Evolutionary conservation across 2,888 invertebrate species (phyloP).

Genomic region (Anaspis maculata): DNA sequence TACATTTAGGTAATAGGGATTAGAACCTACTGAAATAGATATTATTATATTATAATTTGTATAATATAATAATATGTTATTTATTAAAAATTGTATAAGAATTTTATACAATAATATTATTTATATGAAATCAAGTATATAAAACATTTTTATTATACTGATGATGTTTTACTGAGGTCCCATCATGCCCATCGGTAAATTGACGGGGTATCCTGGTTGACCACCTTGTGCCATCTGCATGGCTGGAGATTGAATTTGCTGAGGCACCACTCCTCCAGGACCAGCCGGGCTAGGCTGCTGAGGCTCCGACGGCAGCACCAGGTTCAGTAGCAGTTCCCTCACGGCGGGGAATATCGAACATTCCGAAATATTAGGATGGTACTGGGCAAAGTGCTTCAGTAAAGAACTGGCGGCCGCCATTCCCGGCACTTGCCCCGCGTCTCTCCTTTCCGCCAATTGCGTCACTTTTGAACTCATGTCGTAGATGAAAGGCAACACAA

Average conservation of each 20-base stretch:
- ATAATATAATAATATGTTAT: not conserved
- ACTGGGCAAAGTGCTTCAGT: constrained; percentile 67
- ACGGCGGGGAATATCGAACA: constrained; percentile 90
- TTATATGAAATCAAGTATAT: not conserved
- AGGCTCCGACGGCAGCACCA: constrained; percentile 72
- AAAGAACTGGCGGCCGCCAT: constrained; percentile 56
- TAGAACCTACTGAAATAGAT: too few relatives aligned
- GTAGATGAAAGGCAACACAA: constrained; percentile 85
- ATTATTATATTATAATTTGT: too few relatives aligned
- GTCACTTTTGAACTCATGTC: constrained; percentile 81
- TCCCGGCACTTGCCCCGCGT: constrained; percentile 52
- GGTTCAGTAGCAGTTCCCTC: constrained; percentile 76
- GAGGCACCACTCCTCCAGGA: constrained; percentile 38
- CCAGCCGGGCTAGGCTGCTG: constrained; percentile 46
- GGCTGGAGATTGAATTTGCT: constrained; percentile 48
- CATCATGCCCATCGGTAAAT: constrained; percentile 43
- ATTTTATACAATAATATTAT: too few relatives aligned
- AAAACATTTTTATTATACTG: constrained; percentile 1
- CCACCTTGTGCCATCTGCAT: constrained; percentile 50
- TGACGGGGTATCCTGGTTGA: constrained; percentile 38
- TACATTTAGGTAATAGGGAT: too few relatives aligned
- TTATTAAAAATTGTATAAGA: not conserved
- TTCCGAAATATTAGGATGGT: constrained; percentile 58
- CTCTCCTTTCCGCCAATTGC: constrained; percentile 77
- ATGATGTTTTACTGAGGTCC: constrained; percentile 27